Percentiles rank a stretch among this genome's conserved stretches.
Evolutionary conservation across 2,797 vertebrate genomes (phyloP).

Genomic region (Leptatherina wallacei): DNA sequence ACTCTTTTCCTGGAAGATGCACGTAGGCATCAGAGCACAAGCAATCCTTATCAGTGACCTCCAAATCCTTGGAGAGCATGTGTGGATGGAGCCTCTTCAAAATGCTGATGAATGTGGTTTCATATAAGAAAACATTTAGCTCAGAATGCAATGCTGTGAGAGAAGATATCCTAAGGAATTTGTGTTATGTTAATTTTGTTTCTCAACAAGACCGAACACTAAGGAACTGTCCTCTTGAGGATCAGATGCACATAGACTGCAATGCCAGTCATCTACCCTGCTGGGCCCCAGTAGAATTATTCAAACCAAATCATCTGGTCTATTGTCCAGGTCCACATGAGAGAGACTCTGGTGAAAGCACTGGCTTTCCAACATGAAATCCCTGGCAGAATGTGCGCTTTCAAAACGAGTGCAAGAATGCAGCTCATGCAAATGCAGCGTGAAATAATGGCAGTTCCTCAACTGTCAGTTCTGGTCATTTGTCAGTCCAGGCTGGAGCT

Average conservation of each 20-base stretch:
- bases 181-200: neutral
- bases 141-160: neutral
- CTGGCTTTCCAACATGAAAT: constrained; percentile 40
- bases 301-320: constrained; percentile 52
- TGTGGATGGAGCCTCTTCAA: constrained; percentile 6
- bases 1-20: constrained; percentile 57
- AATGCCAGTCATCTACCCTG: constrained; percentile 14
- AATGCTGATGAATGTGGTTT: neutral
- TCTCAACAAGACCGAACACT: constrained; percentile 1
- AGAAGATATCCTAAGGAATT: neutral
- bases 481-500: constrained; percentile 51
- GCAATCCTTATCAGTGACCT: constrained; percentile 26
- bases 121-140: neutral
- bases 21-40: constrained; percentile 51
- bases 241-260: constrained; percentile 40
- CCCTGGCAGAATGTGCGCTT: constrained; percentile 50
- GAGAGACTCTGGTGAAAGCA: constrained; percentile 45
- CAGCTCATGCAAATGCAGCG: constrained; percentile 62
- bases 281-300: constrained; percentile 45
- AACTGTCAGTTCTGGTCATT: constrained; percentile 60
- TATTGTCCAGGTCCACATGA: constrained; percentile 54
- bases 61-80: constrained; percentile 14
- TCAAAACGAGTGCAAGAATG: constrained; percentile 61
- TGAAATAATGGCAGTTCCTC: constrained; percentile 64
- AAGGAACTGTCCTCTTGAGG: constrained; percentile 30